phyloP scores from a whole-genome alignment of 1,140 invertebrate genomes.

The Drosophila micromelanica region DNA sequence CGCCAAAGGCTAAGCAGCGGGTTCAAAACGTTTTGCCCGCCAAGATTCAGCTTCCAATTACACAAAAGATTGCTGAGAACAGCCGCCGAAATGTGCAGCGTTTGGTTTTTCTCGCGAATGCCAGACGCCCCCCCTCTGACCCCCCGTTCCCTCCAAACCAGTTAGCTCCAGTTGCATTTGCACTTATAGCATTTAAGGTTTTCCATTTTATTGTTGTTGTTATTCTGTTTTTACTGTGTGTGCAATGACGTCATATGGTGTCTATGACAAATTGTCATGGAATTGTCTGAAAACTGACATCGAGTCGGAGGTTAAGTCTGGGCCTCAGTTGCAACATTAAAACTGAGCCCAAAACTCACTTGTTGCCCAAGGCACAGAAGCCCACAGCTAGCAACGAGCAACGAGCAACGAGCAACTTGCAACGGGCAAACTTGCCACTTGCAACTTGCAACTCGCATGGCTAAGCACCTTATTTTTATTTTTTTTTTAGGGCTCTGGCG shows the following conservation, averaged over 20 bases:
- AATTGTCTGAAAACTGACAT: neutral
- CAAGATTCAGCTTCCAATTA: conserved; percentile 74
- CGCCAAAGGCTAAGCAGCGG: conserved; percentile 68
- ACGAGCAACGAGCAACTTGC: conserved; percentile 8
- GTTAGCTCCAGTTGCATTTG: conserved; percentile 32
- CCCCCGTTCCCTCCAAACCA: neutral
- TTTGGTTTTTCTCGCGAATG: conserved; percentile 59
- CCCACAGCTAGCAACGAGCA: conserved; percentile 11
- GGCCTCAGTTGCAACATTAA: conserved; percentile 12
- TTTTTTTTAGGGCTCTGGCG: conserved; percentile 47
- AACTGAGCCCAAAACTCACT: conserved; percentile 33
- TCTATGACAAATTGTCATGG: conserved; percentile 43
- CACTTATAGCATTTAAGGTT: conserved; percentile 1
- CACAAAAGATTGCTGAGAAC: conserved; percentile 78
- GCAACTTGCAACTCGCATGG: conserved; percentile 54
- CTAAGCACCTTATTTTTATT: conserved; percentile 59
- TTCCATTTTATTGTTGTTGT: neutral
- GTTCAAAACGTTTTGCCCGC: conserved; percentile 76
- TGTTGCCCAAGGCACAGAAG: conserved; percentile 48
- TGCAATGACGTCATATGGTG: conserved; percentile 55
- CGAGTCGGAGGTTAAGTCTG: conserved; percentile 1
- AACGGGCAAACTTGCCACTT: conserved; percentile 5
- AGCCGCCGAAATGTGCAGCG: conserved; percentile 66
- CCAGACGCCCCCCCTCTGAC: neutral
- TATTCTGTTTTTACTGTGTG: neutral